phyloP scores from a whole-genome alignment of 1,140 invertebrate species.

The Bombus fervidus region DNA sequence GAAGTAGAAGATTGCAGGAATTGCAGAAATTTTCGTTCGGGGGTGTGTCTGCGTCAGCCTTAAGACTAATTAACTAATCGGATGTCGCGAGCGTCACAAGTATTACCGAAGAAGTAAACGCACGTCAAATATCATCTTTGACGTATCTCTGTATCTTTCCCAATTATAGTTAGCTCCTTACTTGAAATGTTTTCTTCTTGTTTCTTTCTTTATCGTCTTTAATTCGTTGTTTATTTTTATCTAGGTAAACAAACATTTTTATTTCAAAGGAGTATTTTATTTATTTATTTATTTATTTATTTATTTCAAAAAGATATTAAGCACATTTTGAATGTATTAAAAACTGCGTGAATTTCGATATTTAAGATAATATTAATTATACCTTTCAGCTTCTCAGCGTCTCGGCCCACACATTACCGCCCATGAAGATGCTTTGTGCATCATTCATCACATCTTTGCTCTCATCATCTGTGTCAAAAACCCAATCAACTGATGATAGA shows the following conservation, averaged over 20 bases:
- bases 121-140: not conserved
- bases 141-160: not conserved
- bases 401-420: slow-evolving; percentile 83
- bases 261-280: not conserved
- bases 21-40: slow-evolving; percentile 69
- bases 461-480: slow-evolving; percentile 58
- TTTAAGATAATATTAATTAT: slow-evolving; percentile 39
- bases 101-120: slow-evolving; percentile 3
- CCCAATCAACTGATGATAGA: slow-evolving; percentile 51
- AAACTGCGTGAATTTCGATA: not conserved
- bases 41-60: slow-evolving; percentile 58
- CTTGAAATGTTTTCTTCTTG: not conserved
- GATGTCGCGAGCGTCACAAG: slow-evolving; percentile 1
- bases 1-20: slow-evolving; percentile 71
- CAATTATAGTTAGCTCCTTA: not conserved
- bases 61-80: slow-evolving; percentile 57
- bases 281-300: not conserved
- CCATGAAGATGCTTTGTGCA: slow-evolving; percentile 81
- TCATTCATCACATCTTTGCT: slow-evolving; percentile 81
- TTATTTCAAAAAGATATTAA: not conserved
- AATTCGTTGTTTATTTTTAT: not conserved
- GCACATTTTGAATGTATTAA: not conserved
- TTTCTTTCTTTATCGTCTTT: not conserved
- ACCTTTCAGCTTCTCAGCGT: slow-evolving; percentile 82
- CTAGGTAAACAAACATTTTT: not conserved